Base-by-base conservation (phyloP, 2,797 vertebrate species). In the Tolypeutes matacus region DNA sequence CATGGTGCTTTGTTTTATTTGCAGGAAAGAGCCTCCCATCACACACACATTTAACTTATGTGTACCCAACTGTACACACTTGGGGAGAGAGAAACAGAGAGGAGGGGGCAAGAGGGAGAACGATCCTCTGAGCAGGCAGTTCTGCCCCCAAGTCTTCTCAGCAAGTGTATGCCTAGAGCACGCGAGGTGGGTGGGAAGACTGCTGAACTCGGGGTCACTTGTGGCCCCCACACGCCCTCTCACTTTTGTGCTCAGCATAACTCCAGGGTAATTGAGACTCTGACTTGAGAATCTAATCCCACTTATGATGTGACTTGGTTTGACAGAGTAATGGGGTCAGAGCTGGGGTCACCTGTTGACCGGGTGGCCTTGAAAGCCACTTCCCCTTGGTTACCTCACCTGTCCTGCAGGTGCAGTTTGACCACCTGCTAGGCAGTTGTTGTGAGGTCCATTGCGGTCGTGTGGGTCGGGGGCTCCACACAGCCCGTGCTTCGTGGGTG, bases 11-110 rank as follows among this genome's bases (percentile, higher is more conserved):
- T 29, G 60, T 95, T 90, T 67, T 69, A 31, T 64, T 72, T 14
- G 2, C 29, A 69, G 72, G 90, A 89, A 93, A 46, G n/a, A 64
- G 27, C 64, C 76, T 89, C 81, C 81, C 27, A 13, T 29, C 34
- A 49, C 4, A 21, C 20, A 12, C n/a, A 49, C 0, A 3, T n/a
- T 92, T n/a, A 53, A 49, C 65, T 76, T 72, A 36, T 27, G 9
- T 56, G 51, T 86, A 75, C 27, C 69, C 46, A 67, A 15, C 62
- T n/a, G 0, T 13, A 34, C 72, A 72, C 5, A 3, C 23, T 51
- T 81, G 23, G 58, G 4, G 23, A 39, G 51, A 76, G 42, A 7
- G 18, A 25, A 9, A 5, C 9, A 15, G 53, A 82, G 21, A 69
- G 46, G 46, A 39, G 89, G 62, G 29, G 11, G 56, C 56, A 6